Evolutionary conservation across 2,797 vertebrate species (phyloP).

Genomic region (Amblyraja radiata): DNA sequence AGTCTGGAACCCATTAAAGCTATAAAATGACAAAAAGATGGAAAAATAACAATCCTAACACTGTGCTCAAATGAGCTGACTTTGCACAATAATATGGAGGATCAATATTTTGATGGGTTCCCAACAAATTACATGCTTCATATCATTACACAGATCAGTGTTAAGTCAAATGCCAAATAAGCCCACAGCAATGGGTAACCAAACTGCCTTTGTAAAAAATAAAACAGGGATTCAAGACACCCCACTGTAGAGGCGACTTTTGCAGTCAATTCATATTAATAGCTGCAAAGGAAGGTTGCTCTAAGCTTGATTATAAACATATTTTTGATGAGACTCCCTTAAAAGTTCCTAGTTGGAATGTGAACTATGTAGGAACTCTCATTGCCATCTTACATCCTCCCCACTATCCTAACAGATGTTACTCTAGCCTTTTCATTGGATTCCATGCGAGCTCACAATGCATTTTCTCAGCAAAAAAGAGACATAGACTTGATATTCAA

Average conservation of each 20-base stretch:
- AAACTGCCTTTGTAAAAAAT: neutral
- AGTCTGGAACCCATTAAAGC: neutral
- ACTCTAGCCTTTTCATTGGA: too few relatives aligned
- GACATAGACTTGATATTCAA: neutral
- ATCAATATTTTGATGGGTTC: neutral
- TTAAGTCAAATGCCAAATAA: neutral
- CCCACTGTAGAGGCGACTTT: neutral
- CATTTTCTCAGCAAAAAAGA: neutral
- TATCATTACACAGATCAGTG: neutral
- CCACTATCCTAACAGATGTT: too few relatives aligned
- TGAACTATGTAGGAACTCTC: neutral
- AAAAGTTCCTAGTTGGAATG: neutral
- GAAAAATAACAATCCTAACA: neutral
- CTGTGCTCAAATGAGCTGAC: neutral
- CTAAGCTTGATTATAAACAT: neutral
- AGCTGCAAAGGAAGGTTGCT: neutral
- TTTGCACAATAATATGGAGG: neutral
- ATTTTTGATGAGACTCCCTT: neutral
- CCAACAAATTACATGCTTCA: neutral
- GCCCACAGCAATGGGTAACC: neutral
- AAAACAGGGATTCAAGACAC: neutral
- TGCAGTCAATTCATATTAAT: neutral
- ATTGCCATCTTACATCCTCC: neutral
- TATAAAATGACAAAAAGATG: neutral
- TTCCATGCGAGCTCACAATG: neutral